Base-by-base conservation (phyloP, 2,888 invertebrate genomes). In the Hypomecis atomaria region DNA sequence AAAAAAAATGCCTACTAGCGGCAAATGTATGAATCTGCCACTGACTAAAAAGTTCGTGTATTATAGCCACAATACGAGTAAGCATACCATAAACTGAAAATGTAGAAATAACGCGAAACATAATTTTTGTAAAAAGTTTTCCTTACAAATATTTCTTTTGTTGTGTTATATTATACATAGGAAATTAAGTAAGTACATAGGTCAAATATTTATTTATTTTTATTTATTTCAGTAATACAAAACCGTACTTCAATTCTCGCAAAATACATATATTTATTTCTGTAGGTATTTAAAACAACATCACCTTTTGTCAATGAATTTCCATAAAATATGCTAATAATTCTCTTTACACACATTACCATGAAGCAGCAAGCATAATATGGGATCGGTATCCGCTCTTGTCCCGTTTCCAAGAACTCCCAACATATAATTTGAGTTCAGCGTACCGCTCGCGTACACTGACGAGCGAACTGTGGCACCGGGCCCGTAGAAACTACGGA, bases 351-450 rank as follows among this genome's bases (percentile, higher is more conserved):
- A 72, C 78, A 76, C 75, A 78, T 79, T 78, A 76, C 59, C 67
- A 70, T 66, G 69, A 66, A 72, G 74, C 66, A 69, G 75, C 64
- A 33, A 13, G 37, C 49, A 37, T 36, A 37, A 37, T 50, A 77
- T 79, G 77, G 76, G 78, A 81, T 70, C 78, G 72, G 74, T 76
- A 77, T 79, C 76, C 78, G 81, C 78, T 78, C 75, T 76, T 76
- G 81, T 81, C 82, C 81, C 84, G 81, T 82, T 89, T 89, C 89
- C 81, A 78, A 81, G 86, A 88, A 89, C 78, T 76, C 77, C 77
- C 79, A 82, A 80, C 86, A 82, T 85, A 86, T 86, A 85, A 86
- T 85, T 84, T 76, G 82, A 81, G 89, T 88, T 89, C 89, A 88
- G 81, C 87, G 88, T 81, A 86, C 88, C 76, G 75, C 5, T 63